Evolutionary conservation across 2,888 invertebrate genomes (phyloP), one percentile per base, ranked within the genome.

Genomic region (Sympetrum striolatum): DNA sequence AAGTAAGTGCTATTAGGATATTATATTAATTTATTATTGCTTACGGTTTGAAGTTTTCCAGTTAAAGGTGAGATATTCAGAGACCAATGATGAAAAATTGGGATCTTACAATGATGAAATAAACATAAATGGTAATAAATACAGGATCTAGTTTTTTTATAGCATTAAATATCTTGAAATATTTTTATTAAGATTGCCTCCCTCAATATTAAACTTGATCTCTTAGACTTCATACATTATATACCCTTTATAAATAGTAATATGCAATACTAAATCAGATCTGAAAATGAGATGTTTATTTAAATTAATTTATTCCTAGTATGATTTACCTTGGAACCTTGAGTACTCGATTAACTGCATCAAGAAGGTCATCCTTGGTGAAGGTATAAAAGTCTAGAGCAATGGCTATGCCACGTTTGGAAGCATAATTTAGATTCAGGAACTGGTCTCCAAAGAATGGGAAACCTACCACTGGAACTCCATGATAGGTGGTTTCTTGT

Each of bases 401-500:
- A 92, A 93, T 93, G 3, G 94, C 95, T 79, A 93, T 94, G 12
- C 95, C 95, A 0, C 93, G 93, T 31, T 94, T 92, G 92, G 94
- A 93, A 2, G 93, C 93, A 92, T 94, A 94, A 35, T 94, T 93
- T 91, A 95, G 93, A 91, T 95, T 95, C 92, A 94, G 94, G 91
- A 94, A 94, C 92, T 95, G 95, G 92, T 95, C 95, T 6, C 93
- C 94, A 91, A 94, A 95, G 91, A 95, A 94, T 25, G 95, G 95
- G 81, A 95, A 92, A 0, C 95, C 95, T 12, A 95, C 91, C 8
- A 95, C 93, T 5, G 96, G 96, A 0, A 96, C 95, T 22, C 95
- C 96, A 92, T 96, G 94, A 92, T 94, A 96, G 79, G 94, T 94
- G 0, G 96, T 95, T 93, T 96, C 96, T 92, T 95, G 95, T 1